phyloP scores from a whole-genome alignment of 2,888 invertebrate genomes.

The Parasteatoda lunata region DNA sequence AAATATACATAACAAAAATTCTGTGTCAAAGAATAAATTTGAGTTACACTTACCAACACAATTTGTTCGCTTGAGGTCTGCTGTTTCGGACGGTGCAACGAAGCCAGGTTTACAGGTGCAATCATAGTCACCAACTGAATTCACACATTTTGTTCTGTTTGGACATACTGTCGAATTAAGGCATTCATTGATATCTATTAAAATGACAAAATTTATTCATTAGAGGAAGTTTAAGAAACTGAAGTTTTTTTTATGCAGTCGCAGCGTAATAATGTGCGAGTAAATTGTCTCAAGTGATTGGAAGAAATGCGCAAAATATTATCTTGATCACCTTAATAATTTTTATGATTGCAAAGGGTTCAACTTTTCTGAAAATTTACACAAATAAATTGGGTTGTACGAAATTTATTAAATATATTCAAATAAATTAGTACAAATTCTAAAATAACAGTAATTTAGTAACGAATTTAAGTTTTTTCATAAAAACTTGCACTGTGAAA shows the following conservation, averaged over 20 bases:
- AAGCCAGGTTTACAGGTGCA: conserved; percentile 35
- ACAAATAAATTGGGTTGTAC: no score
- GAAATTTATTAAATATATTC: no score
- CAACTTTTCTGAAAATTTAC: no score
- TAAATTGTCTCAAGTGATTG: not conserved
- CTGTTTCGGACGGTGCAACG: not conserved
- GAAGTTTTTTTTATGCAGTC: not conserved
- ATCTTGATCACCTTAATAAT: not conserved
- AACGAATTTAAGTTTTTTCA: no score
- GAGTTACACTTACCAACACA: conserved; percentile 34
- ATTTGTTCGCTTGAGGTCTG: conserved; percentile 21
- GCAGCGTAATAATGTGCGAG: not conserved
- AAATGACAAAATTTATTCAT: not conserved
- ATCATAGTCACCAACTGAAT: conserved; percentile 33
- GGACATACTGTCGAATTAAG: conserved; percentile 14
- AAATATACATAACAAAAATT: no score
- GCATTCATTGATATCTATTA: conserved; percentile 52
- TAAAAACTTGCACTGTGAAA: no score
- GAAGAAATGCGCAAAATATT: not conserved
- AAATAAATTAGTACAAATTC: no score
- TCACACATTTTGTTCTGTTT: conserved; percentile 29
- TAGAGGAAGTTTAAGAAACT: not conserved
- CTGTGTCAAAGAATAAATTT: no score
- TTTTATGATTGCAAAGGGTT: no score
- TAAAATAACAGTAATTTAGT: no score